Evolutionary conservation across 2,888 invertebrate genomes (phyloP).

Genomic region (Megalurothrips usitatus): DNA sequence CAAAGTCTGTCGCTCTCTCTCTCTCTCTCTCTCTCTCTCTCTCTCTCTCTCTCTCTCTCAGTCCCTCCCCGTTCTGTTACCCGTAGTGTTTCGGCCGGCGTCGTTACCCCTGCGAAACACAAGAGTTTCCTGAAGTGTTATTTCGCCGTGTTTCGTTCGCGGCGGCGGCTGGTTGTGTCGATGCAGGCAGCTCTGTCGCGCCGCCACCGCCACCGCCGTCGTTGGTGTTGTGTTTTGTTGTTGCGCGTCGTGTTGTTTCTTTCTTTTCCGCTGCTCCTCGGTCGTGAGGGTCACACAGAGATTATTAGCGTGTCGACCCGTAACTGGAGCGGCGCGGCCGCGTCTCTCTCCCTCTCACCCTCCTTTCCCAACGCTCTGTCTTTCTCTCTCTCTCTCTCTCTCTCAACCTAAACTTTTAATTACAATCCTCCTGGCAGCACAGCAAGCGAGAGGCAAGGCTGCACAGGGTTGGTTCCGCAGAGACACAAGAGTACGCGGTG

Average conservation of each 20-base stretch:
- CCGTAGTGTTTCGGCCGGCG: too few relatives aligned
- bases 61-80: not conserved
- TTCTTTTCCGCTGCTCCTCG: not conserved
- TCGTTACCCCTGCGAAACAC: too few relatives aligned
- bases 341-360: not conserved
- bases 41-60: not conserved
- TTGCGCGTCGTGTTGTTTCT: not conserved
- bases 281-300: not conserved
- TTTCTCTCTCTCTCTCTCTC: not conserved
- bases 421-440: conserved; percentile 11
- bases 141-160: not conserved
- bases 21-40: not conserved
- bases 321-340: not conserved
- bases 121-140: too few relatives aligned
- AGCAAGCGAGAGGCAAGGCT: not conserved
- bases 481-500: not conserved
- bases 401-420: conserved; percentile 19
- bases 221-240: not conserved
- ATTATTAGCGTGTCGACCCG: conserved; percentile 26
- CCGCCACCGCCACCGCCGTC: too few relatives aligned
- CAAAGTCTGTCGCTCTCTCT: not conserved
- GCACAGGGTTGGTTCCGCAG: not conserved
- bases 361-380: not conserved
- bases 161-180: not conserved
- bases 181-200: not conserved